A percentile compares a stretch with the other conserved stretches of the same genome.
Conservation (phyloP, 1,140 invertebrate species). For the Octopus sinensis region DNA sequence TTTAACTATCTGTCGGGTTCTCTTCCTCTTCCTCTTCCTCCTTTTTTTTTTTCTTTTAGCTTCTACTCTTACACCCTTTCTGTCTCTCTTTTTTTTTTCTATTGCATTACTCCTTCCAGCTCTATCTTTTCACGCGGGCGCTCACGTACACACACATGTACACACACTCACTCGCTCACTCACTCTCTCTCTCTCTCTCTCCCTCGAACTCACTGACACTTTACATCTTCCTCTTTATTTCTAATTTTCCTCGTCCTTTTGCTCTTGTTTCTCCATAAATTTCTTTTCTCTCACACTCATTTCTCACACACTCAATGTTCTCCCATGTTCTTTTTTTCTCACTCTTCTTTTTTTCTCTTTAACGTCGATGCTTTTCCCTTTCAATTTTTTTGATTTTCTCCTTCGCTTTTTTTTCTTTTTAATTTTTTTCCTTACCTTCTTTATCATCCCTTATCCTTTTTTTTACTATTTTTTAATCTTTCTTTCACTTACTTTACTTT, state of each 20-base stretch:
- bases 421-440: no score
- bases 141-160: background rate
- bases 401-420: no score
- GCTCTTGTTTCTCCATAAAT: background rate
- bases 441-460: no score
- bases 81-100: constrained; percentile 4
- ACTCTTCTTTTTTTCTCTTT: no score
- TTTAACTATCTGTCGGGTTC: constrained; percentile 11
- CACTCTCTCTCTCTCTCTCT: background rate
- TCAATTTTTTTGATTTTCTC: no score
- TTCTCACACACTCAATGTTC: background rate
- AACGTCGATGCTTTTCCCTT: no score
- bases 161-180: background rate
- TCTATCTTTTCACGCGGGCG: background rate
- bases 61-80: background rate
- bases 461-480: no score
- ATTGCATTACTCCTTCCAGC: background rate
- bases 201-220: background rate
- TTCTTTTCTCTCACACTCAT: background rate
- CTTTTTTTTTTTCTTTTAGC: background rate
- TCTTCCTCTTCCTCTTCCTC: background rate
- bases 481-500: no score
- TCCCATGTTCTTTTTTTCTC: background rate
- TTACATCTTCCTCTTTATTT: background rate
- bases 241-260: background rate